These are phyloP conservation scores for Chrysocyon brachyurus DNA, from an alignment of 2,797 vertebrate species.

Conservation along the genomic window DNA sequence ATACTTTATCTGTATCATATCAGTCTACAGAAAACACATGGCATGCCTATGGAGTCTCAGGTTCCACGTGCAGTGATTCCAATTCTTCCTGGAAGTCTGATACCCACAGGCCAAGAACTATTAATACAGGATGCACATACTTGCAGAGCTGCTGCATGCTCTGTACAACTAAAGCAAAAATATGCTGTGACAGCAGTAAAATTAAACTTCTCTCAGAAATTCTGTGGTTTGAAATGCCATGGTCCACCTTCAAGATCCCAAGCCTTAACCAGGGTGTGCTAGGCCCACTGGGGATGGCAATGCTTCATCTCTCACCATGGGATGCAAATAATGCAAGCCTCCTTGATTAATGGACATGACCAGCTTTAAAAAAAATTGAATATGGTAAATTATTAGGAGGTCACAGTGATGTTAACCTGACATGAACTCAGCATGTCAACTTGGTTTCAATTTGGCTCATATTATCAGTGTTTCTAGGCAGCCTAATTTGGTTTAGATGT, in stretches of 20 bases:
- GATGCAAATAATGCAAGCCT: background rate
- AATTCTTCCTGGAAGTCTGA: background rate
- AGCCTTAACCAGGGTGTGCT: background rate
- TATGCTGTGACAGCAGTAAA: background rate
- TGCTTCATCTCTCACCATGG: background rate
- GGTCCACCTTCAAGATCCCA: background rate
- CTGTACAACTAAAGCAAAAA: background rate
- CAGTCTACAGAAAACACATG: background rate
- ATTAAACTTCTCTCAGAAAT: background rate
- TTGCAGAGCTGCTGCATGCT: background rate
- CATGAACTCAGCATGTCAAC: constrained; percentile 61
- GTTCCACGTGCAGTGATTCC: background rate
- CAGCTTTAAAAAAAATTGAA: background rate
- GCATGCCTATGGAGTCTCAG: background rate
- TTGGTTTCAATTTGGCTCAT: constrained; percentile 41
- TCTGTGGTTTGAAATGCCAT: background rate
- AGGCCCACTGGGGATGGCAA: fast-evolving
- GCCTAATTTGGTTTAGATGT: constrained; percentile 74
- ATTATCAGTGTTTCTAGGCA: constrained; percentile 67
- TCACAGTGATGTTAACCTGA: constrained; percentile 45
- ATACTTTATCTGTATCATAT: background rate
- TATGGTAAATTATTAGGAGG: constrained; percentile 2
- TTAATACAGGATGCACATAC: background rate
- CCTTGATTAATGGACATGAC: background rate
- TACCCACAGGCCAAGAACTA: background rate